These are phyloP conservation scores for Onychomys leucogaster DNA, from an alignment of 2,797 vertebrate genomes.

Conservation along the genomic window DNA sequence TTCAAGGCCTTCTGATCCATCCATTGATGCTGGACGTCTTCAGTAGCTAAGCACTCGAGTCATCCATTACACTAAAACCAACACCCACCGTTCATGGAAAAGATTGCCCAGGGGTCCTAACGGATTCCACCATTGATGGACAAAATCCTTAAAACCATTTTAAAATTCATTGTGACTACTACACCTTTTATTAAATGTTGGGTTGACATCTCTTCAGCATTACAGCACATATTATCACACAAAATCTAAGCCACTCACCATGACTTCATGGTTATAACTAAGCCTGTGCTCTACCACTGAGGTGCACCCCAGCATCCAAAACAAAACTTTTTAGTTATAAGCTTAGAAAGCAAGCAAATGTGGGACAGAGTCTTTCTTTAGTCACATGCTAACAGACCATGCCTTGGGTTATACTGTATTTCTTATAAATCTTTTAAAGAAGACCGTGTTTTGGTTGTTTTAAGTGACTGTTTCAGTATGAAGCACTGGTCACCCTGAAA, in stretches of 20 bases:
- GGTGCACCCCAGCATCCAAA: neutral
- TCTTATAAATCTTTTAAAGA: slow-evolving; percentile 37
- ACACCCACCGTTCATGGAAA: neutral
- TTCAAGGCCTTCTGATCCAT: slow-evolving; percentile 24
- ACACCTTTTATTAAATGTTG: slow-evolving; percentile 24
- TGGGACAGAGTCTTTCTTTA: neutral
- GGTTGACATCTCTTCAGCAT: neutral
- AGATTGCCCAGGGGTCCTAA: neutral
- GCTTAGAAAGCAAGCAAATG: neutral
- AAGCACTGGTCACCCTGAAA: slow-evolving; percentile 40
- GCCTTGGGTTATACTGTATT: slow-evolving; percentile 20
- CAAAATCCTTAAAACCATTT: neutral
- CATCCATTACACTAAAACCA: slow-evolving; percentile 37
- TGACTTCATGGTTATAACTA: neutral
- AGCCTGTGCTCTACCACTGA: neutral
- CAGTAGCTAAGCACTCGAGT: slow-evolving; percentile 40
- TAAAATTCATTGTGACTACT: slow-evolving; percentile 19
- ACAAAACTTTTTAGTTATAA: neutral
- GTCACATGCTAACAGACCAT: neutral
- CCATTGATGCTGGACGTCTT: slow-evolving; percentile 46
- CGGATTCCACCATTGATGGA: neutral
- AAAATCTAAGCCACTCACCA: neutral
- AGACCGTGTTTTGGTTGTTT: slow-evolving; percentile 19
- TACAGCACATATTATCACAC: neutral
- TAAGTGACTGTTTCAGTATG: slow-evolving; percentile 13